phyloP scores from a whole-genome alignment of 2,113 vertebrate genomes.

The Tachysurus fulvidraco region DNA sequence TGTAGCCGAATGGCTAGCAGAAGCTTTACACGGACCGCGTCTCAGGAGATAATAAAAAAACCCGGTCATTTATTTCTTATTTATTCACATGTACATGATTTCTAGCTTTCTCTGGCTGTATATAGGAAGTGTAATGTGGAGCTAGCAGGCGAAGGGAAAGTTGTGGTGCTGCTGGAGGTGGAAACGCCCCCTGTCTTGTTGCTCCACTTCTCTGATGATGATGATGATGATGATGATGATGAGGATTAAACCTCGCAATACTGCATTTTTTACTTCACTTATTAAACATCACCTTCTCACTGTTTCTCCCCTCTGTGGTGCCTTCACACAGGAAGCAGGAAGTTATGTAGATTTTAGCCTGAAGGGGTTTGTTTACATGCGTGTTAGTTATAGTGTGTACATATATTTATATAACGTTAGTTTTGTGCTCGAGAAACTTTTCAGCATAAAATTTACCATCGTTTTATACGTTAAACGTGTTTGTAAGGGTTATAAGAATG shows the following conservation, averaged over 20 bases:
- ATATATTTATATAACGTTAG: background rate
- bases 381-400: background rate
- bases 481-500: background rate
- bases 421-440: background rate
- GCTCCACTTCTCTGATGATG: background rate
- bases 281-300: background rate
- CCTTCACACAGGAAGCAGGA: too few species aligned
- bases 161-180: background rate
- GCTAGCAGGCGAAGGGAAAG: slow-evolving; percentile 25
- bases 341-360: background rate
- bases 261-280: background rate
- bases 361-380: too few species aligned
- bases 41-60: background rate
- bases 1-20: background rate
- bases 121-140: background rate
- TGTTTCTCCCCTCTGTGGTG: background rate
- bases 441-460: background rate
- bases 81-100: background rate
- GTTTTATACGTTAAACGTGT: background rate
- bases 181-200: slow-evolving; percentile 32
- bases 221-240: too few species aligned
- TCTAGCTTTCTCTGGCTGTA: background rate
- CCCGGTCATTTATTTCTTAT: background rate
- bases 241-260: background rate
- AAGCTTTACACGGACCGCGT: background rate